These are phyloP conservation scores for Micronycteris hirsuta DNA, from an alignment of 2,113 vertebrate species.

Conservation along the genomic window DNA sequence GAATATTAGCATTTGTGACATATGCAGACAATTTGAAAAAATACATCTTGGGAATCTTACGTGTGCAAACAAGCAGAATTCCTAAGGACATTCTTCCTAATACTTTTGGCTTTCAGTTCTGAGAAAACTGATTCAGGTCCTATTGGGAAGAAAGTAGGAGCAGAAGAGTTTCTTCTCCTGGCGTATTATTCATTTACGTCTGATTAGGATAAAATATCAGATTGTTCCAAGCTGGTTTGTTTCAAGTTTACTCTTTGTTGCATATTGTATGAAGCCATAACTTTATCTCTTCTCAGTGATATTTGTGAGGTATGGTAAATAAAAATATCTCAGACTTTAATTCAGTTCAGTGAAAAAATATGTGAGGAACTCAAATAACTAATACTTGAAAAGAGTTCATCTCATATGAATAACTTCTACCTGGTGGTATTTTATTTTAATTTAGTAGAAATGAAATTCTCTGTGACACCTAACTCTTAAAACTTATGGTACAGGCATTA, in stretches of 20 bases:
- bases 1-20: background rate
- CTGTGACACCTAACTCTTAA: background rate
- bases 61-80: background rate
- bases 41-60: accelerated
- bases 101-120: background rate
- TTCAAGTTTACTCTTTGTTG: background rate
- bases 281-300: background rate
- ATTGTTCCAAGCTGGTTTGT: background rate
- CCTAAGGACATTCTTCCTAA: background rate
- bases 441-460: background rate
- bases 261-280: background rate
- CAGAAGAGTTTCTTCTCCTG: background rate
- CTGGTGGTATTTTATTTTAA: background rate
- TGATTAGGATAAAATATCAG: background rate
- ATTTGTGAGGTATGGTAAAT: background rate
- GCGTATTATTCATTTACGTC: background rate
- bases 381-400: background rate
- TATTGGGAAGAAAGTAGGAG: background rate
- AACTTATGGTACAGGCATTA: background rate
- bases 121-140: background rate
- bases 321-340: background rate
- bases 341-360: background rate
- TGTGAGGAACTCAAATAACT: background rate
- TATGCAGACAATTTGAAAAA: background rate
- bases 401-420: background rate